Percentiles rank a stretch among this genome's conserved stretches.
phyloP scores from a whole-genome alignment of 2,797 vertebrate genomes.

The Sebastes hubbsi region DNA sequence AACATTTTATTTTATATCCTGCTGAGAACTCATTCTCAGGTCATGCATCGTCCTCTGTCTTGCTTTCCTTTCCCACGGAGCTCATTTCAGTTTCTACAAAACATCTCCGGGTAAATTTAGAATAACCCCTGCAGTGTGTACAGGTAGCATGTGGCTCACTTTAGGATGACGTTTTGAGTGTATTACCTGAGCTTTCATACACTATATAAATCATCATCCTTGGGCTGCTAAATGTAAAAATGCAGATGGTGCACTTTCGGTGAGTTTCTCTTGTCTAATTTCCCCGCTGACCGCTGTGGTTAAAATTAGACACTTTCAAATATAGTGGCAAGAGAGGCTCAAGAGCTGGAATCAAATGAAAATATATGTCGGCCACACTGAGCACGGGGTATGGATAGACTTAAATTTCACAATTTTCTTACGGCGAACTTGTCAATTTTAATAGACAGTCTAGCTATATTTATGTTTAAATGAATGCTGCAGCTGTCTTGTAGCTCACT shows the following conservation, averaged over 20 bases:
- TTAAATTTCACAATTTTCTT: neutral
- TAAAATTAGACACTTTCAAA: constrained; percentile 39
- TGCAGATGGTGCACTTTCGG: constrained; percentile 36
- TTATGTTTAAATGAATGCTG: neutral
- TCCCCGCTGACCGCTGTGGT: constrained; percentile 27
- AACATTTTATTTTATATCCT: constrained; percentile 2
- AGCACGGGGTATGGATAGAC: neutral
- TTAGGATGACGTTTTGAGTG: neutral
- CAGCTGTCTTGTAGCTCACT: neutral
- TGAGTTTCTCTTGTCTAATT: constrained; percentile 37
- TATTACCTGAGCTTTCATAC: neutral
- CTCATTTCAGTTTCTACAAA: constrained; percentile 4
- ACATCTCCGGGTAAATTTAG: constrained; percentile 6
- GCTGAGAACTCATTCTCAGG: neutral
- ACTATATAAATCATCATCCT: constrained; percentile 43
- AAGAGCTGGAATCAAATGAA: constrained; percentile 8
- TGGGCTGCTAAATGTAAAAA: constrained; percentile 29
- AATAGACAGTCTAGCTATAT: neutral
- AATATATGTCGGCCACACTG: neutral
- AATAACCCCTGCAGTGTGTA: neutral
- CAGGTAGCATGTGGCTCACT: constrained; percentile 9
- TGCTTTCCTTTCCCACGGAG: neutral
- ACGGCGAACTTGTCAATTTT: neutral
- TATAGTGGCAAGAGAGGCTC: neutral
- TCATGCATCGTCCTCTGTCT: constrained; percentile 2